Conservation (phyloP, 1,140 invertebrate genomes). For the Vanessa atalanta region DNA sequence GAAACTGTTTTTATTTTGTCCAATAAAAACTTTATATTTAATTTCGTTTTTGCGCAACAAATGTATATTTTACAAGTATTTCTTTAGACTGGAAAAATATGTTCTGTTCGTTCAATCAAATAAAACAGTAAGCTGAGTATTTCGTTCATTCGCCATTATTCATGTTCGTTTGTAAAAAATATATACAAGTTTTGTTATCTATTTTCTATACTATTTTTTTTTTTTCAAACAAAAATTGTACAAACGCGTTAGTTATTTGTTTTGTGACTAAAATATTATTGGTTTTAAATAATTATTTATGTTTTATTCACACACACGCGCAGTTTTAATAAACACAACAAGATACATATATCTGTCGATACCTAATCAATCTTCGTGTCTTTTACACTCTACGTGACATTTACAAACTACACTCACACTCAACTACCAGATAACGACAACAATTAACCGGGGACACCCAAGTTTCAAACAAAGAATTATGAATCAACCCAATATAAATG, state of each 20-base stretch:
- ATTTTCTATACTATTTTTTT: no score
- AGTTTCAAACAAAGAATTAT: constrained; percentile 7
- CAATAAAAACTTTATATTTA: background rate
- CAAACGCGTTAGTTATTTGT: no score
- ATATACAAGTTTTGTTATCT: no score
- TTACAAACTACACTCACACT: background rate
- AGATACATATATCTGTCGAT: background rate
- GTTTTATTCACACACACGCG: background rate
- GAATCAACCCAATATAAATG: background rate
- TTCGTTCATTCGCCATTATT: no score
- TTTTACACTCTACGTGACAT: constrained; percentile 10
- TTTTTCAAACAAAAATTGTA: no score
- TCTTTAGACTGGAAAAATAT: background rate
- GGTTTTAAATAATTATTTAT: no score
- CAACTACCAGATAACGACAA: background rate
- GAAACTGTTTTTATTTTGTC: background rate
- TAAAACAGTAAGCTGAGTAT: no score
- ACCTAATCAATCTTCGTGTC: background rate
- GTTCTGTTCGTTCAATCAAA: no score
- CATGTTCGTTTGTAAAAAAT: no score
- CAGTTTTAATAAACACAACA: background rate
- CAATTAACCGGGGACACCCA: background rate
- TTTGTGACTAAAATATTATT: no score
- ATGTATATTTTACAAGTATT: no score
- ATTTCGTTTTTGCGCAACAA: background rate